Evolutionary conservation across 23 tunicate genomes (phyloP).

Genomic region (Trididemnum nubilum): DNA sequence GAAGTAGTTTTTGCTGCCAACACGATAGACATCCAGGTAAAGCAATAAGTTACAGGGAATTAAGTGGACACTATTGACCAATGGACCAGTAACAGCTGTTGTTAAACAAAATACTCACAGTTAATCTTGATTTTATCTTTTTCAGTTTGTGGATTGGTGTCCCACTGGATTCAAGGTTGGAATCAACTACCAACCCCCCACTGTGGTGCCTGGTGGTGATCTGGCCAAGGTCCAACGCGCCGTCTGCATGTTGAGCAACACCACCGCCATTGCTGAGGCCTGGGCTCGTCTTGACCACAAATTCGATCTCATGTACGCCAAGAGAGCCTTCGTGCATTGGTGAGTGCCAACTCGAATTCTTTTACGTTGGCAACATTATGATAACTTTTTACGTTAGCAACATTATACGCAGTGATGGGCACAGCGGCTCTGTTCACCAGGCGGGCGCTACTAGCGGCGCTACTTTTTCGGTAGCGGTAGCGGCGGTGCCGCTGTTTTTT

Average conservation of each 20-base stretch:
- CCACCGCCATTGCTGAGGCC: slow-evolving; percentile 89
- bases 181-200: slow-evolving; percentile 93
- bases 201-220: slow-evolving; percentile 86
- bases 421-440: background rate
- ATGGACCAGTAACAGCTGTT: too few species aligned
- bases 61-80: too few species aligned
- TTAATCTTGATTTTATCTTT: too few species aligned
- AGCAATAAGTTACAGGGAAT: too few species aligned
- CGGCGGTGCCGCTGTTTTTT: too few species aligned
- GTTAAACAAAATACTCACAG: too few species aligned
- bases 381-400: background rate
- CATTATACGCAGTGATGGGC: too few species aligned
- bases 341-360: slow-evolving; percentile 34
- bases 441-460: background rate
- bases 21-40: too few species aligned
- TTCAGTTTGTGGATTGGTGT: slow-evolving; percentile 85
- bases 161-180: slow-evolving; percentile 96
- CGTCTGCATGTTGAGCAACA: slow-evolving; percentile 91
- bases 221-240: slow-evolving; percentile 89
- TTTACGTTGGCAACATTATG: background rate
- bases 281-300: slow-evolving; percentile 92
- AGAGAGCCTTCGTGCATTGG: slow-evolving; percentile 94
- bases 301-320: slow-evolving; percentile 89
- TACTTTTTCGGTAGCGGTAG: too few species aligned
- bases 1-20: too few species aligned